A percentile compares a stretch with the other conserved stretches of the same genome.
Conservation (phyloP, 2,113 vertebrate genomes). For the Callionymus lyra region DNA sequence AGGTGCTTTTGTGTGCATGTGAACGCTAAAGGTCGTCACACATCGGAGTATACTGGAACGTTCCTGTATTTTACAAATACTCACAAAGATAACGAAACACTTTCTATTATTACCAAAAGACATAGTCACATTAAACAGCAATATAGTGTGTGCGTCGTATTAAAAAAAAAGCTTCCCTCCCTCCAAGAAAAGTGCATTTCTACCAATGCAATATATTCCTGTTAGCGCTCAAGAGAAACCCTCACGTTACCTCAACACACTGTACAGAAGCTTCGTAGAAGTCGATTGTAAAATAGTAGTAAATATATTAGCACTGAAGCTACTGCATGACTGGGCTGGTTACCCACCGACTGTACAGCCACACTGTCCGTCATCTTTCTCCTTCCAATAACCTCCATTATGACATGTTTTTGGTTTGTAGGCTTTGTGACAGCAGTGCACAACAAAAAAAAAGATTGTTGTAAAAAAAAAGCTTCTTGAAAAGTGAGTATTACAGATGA, state of each 20-base stretch:
- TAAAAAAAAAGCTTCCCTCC: constrained; percentile 16
- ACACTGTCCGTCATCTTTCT: constrained; percentile 55
- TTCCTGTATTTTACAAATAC: constrained; percentile 42
- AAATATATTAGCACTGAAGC: constrained; percentile 44
- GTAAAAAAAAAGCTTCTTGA: constrained; percentile 2
- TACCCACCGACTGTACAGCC: constrained; percentile 59
- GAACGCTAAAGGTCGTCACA: constrained; percentile 42
- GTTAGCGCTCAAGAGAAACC: constrained; percentile 37
- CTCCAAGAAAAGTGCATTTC: constrained; percentile 4
- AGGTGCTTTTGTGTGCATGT: constrained; percentile 66
- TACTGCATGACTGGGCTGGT: constrained; percentile 58
- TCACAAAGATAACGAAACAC: constrained; percentile 24
- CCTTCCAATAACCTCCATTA: constrained; percentile 17
- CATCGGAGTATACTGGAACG: constrained; percentile 34
- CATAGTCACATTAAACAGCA: constrained; percentile 54
- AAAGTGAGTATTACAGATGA: too few relatives aligned
- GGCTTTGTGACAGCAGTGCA: constrained; percentile 19
- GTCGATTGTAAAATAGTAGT: constrained; percentile 50
- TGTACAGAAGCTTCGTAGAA: constrained; percentile 50
- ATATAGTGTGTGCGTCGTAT: constrained; percentile 58
- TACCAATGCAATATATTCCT: constrained; percentile 4
- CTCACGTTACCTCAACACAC: constrained; percentile 53
- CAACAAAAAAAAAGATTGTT: constrained; percentile 1
- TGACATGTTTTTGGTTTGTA: constrained; percentile 53
- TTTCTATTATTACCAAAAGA: constrained; percentile 30